Conservation (phyloP, 2,113 vertebrate species). For the Opisthocomus hoazin region DNA sequence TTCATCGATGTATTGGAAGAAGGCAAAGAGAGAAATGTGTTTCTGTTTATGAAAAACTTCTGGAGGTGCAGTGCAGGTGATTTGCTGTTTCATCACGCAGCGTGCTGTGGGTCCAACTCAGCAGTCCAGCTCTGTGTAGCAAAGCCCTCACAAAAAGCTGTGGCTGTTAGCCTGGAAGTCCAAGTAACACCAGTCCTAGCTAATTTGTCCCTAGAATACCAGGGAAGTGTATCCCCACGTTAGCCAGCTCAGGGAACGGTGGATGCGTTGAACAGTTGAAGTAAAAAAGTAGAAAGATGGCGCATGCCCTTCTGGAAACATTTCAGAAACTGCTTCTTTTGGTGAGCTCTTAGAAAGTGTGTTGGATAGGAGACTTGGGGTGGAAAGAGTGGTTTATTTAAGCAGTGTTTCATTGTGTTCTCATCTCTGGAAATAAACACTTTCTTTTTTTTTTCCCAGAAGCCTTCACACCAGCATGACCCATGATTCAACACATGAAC, state of each 20-base stretch:
- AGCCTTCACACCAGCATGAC: accelerated
- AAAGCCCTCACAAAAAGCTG: not conserved
- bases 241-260: not conserved
- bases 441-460: not conserved
- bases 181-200: not conserved
- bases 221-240: not conserved
- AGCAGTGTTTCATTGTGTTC: not conserved
- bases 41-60: not conserved
- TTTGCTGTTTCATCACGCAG: not conserved
- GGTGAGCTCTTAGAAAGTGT: not conserved
- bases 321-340: not conserved
- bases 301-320: not conserved
- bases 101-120: not conserved
- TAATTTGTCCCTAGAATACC: not conserved
- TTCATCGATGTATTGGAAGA: constrained; percentile 2
- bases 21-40: not conserved
- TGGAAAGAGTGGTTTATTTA: not conserved
- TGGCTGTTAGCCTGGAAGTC: not conserved
- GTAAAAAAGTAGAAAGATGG: not conserved
- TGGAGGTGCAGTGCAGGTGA: not conserved
- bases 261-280: not conserved
- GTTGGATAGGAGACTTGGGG: accelerated
- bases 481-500: not conserved
- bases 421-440: not conserved
- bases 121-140: not conserved